Conservation (phyloP, 2,113 vertebrate genomes). For the Gila orcuttii region DNA sequence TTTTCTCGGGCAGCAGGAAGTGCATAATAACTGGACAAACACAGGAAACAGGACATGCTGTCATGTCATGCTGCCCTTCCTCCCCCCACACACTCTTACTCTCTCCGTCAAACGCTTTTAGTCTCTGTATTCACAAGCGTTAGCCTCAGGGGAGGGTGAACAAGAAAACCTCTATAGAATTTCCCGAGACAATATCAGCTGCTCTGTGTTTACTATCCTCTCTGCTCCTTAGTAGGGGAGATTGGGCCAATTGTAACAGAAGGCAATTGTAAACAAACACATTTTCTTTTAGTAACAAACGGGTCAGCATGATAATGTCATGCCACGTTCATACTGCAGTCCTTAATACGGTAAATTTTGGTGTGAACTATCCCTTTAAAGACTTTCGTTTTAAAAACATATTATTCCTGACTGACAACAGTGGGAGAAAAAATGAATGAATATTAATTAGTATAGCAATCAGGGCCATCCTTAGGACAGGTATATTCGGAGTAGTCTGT, state of each 20-base stretch:
- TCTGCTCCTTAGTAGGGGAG: neutral
- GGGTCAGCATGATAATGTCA: neutral
- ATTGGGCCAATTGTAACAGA: neutral
- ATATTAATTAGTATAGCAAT: neutral
- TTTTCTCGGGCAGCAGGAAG: constrained; percentile 70
- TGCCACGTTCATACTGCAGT: too few species aligned
- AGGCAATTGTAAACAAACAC: neutral
- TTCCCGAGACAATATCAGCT: constrained; percentile 1
- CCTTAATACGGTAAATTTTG: too few species aligned
- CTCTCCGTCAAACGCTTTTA: neutral
- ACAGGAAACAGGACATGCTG: constrained; percentile 78
- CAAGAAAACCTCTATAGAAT: constrained; percentile 27
- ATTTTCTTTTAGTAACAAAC: neutral
- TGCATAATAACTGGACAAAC: constrained; percentile 78
- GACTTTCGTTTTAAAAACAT: neutral
- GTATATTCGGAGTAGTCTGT: neutral
- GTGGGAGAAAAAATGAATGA: neutral
- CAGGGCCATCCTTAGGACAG: too few species aligned
- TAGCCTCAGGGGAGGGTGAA: constrained; percentile 7
- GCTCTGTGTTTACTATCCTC: constrained; percentile 28
- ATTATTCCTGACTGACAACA: neutral
- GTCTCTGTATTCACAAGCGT: neutral
- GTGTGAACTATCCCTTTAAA: too few species aligned
- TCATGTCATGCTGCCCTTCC: constrained; percentile 68
- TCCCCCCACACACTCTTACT: constrained; percentile 12